Conservation (phyloP, 2,888 invertebrate species). For the Anodontia alba region DNA sequence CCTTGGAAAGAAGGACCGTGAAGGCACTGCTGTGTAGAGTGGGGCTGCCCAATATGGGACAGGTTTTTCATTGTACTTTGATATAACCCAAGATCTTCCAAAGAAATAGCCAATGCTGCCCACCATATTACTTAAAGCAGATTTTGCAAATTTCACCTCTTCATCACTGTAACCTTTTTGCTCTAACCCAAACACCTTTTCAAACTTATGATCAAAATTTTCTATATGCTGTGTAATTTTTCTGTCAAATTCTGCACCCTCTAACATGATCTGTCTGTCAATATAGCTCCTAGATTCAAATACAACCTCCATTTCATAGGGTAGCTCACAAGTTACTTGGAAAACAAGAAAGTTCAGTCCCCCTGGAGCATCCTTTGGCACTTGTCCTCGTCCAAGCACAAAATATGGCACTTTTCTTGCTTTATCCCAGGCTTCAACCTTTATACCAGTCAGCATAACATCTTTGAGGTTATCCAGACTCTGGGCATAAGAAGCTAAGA, state of each 20-base stretch:
- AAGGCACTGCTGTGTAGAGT: constrained; percentile 96
- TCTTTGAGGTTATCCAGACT: constrained; percentile 80
- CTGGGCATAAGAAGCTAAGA: constrained; percentile 77
- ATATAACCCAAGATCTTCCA: constrained; percentile 92
- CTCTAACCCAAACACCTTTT: constrained; percentile 90
- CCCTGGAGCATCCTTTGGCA: constrained; percentile 79
- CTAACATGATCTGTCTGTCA: constrained; percentile 86
- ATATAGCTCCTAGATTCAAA: constrained; percentile 89
- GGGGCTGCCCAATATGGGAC: constrained; percentile 97
- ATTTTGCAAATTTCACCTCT: constrained; percentile 91
- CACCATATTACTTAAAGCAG: constrained; percentile 96
- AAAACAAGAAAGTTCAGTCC: constrained; percentile 85
- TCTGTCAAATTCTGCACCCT: constrained; percentile 73
- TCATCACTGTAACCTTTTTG: constrained; percentile 88
- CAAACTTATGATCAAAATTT: constrained; percentile 92
- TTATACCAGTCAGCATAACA: constrained; percentile 72
- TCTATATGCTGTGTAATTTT: constrained; percentile 61
- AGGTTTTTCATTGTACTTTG: constrained; percentile 89
- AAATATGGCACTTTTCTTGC: constrained; percentile 76
- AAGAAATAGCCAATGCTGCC: constrained; percentile 99
- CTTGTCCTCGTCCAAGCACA: constrained; percentile 75
- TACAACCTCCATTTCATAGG: constrained; percentile 92
- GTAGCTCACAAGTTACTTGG: constrained; percentile 86
- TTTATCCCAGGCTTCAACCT: constrained; percentile 79
- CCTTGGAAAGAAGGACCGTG: constrained; percentile 97